These are phyloP conservation scores for Nannoperca obscura DNA, from an alignment of 2,797 vertebrate genomes.

Conservation along the genomic window DNA sequence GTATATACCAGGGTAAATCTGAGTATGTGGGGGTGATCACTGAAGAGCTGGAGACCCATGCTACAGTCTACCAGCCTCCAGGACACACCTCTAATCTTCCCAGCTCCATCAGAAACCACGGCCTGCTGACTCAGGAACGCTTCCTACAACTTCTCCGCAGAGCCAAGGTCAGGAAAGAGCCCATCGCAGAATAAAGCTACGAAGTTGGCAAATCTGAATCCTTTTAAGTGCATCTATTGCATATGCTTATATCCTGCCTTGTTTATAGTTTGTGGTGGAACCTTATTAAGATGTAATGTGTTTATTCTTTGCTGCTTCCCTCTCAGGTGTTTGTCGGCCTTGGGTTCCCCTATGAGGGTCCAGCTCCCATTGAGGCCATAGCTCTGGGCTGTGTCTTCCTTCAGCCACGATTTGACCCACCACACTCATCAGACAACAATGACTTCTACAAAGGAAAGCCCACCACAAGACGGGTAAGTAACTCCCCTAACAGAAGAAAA, in stretches of 20 bases:
- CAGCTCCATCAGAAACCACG: conserved; percentile 78
- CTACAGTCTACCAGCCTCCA: conserved; percentile 78
- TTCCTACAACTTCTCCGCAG: conserved; percentile 78
- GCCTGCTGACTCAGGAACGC: conserved; percentile 77
- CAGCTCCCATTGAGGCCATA: conserved; percentile 83
- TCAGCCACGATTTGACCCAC: conserved; percentile 78
- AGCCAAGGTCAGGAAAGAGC: conserved; percentile 74
- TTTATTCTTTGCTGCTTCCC: background rate
- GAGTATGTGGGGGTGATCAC: conserved; percentile 77
- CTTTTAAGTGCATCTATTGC: background rate
- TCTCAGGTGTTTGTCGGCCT: conserved; percentile 84
- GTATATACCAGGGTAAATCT: conserved; percentile 74
- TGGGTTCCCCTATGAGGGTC: conserved; percentile 85
- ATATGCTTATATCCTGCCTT: background rate
- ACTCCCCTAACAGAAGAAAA: background rate
- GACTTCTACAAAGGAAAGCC: conserved; percentile 84
- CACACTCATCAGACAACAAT: conserved; percentile 78
- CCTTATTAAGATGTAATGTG: background rate
- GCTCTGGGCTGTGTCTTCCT: conserved; percentile 82
- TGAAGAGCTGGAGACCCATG: conserved; percentile 78
- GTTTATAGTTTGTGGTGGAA: background rate
- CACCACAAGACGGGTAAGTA: conserved; percentile 78
- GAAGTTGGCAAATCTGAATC: background rate
- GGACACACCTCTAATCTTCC: conserved; percentile 70
- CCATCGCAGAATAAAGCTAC: background rate